Evolutionary conservation across 2,888 invertebrate genomes (phyloP), one percentile per base, ranked within the genome.

Genomic region (Mongoloraphidia duomilia): DNA sequence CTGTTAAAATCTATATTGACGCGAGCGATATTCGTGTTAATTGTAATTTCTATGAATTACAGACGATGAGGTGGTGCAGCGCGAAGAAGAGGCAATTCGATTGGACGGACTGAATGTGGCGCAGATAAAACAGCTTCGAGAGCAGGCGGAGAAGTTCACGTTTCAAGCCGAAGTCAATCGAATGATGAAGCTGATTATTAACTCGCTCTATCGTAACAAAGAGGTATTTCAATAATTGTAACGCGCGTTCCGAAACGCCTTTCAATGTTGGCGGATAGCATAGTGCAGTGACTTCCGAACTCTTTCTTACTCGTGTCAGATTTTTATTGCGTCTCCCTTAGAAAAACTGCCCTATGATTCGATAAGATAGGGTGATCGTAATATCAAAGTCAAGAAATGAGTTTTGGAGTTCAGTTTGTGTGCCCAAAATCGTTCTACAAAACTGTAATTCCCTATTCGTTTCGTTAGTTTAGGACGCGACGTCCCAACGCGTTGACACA

Each of bases 131-230:
- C 91, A 96, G 71, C 68, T 98, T 41, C 74, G 89, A 52, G 92
- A 91, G 43, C 85, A 84, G 63, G 83, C 95, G 1, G 86, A 90
- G 64, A 91, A 87, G 65, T 86, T 80, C 64, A 78, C 81, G 33
- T 97, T 96, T 75, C 92, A 98, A 73, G 95, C 98, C 1, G 98
- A 98, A 73, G 98, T 99, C 40, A 95, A 95, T 72, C 86, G 97
- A 50, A 96, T 99, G 95, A 99, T 98, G 98, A 99, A 98, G 70
- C 80, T 98, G 51, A 98, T 98, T 69, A 99, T 99, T 66, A 99
- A 99, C 73, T 98, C 98, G 9, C 75, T 98, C 9, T 98, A 98
- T 71, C 81, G 94, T 60, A 98, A 99, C 70, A 98, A 98, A 72
- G 98, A 99, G 75, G 87, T 84, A 62, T 26, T 26, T 26, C 26